Base-by-base conservation (phyloP, 2,888 invertebrate species). In the Dicyrtomina minuta region DNA sequence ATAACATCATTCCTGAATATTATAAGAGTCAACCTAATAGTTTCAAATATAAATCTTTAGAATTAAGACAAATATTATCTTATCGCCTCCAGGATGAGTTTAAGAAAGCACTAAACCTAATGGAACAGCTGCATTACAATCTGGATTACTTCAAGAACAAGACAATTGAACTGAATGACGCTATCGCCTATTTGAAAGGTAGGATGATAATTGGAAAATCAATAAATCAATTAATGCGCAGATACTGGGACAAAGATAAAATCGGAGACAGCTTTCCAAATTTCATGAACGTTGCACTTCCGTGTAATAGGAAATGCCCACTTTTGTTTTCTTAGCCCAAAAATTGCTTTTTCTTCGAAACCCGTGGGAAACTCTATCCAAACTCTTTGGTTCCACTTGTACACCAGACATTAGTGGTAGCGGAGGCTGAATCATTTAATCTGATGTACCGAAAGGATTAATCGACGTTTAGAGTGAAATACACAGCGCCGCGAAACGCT, bases 221-320 rank as follows among this genome's bases (percentile, higher is more conserved):
- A 6, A 60, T 71, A 1, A 13, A 72, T 0, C 20, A 58, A 33
- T 59, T 51, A 39, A 64, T 71, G 13, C 26, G n/a, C 2, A 0
- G 46, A 24, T 20, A 61, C 6, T 74, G 72, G 71, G 64, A 68
- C 24, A 8, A 46, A 20, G 58, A 39, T 4, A 56, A 60, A 15
- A 33, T 73, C 0, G 17, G 66, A n/a, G 43, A 44, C 0, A 13
- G 49, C 3, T 20, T 75, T 0, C 60, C 73, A 1, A 70, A 75
- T 20, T 65, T 51, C 12, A 55, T 75, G 0, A 73, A 73, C 20
- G n/a, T 69, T 0, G 59, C 67, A 1, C 6, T 70, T 22, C 71
- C 71, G 0, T 74, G 74, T 60, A 67, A 43, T 12, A 67, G 67
- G 0, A 12, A 41, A 0, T 73, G 74, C 46, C 72, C 73, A 4